Evolutionary conservation across 2,113 vertebrate species (phyloP).

Genomic region (Planiliza haematocheilus): DNA sequence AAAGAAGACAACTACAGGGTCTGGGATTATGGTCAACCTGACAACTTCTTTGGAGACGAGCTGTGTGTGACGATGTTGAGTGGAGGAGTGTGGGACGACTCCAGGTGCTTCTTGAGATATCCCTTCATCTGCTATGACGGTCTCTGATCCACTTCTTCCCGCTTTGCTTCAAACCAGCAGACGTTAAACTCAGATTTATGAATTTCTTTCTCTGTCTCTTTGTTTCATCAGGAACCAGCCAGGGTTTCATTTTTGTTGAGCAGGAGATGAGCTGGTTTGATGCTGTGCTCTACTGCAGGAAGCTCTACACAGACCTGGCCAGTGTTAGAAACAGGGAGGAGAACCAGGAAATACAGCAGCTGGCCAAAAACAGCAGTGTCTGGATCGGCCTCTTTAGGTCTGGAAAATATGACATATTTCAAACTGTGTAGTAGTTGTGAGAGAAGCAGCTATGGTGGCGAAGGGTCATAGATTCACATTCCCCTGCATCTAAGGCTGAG

Average conservation of each 20-base stretch:
- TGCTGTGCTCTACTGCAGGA: slow-evolving; percentile 4
- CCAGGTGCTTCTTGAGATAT: not conserved
- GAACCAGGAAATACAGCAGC: not conserved
- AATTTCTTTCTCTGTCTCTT: not conserved
- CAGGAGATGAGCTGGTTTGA: not conserved
- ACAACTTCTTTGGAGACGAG: slow-evolving; percentile 26
- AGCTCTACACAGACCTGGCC: not conserved
- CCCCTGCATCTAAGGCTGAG: too few species aligned
- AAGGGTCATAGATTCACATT: too few species aligned
- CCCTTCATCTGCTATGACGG: slow-evolving; percentile 34
- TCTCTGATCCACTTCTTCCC: not conserved
- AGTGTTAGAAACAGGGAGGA: not conserved
- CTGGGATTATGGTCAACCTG: slow-evolving; percentile 16
- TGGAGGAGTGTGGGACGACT: not conserved
- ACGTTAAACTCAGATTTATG: not conserved
- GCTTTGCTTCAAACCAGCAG: not conserved
- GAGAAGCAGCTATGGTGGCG: too few species aligned
- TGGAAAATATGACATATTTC: not conserved
- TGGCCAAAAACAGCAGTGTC: not conserved
- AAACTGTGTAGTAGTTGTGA: not conserved
- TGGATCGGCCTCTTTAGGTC: slow-evolving; percentile 48
- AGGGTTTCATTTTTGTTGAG: slow-evolving; percentile 8
- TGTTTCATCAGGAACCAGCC: not conserved
- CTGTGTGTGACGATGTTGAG: slow-evolving; percentile 23
- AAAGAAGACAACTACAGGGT: not conserved